Evolutionary conservation across 2,888 invertebrate genomes (phyloP), one percentile per base, ranked within the genome.

Genomic region (Cephus pygmeus): DNA sequence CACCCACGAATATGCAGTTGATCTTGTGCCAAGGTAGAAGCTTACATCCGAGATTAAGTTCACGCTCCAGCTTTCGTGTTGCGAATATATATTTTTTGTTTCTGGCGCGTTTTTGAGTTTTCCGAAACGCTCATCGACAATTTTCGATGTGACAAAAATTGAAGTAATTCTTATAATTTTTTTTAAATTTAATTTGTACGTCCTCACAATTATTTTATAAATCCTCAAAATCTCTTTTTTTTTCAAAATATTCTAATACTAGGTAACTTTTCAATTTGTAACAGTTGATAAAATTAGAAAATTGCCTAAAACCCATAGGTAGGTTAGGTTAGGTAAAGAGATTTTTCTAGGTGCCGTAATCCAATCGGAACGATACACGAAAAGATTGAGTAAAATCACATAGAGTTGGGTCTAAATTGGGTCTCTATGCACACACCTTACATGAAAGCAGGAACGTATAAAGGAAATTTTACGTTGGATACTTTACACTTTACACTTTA

Each of bases 51-150:
- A 78, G 81, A 82, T 83, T 83, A 85, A 85, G 80, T 85, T 84
- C 83, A 79, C 83, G 81, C 80, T 83, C 83, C 83, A 84, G 84
- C 83, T 85, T 86, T 83, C 83, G 80, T 81, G 80, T 82, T 81
- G 81, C 80, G 81, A 83, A 86, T 87, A 86, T 85, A 85, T 86
- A 83, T 86, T 82, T 82, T 81, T 84, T 83, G 84, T 82, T 83
- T 82, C 83, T 79, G 23, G 2, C 23, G 2, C 56, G 23, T 23
- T 56, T 9, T 56, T 23, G 23, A 9, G 9, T 6, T 56, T 23
- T 56, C 1, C 23, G 4, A 56, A 56, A 56, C 23, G 56, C 9
- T 56, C 9, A 9, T 56, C 2, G 23, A 56, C 0, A 23, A 9
- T 56, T 56, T 23, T 15, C 4, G 0, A 4, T 6, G 6, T 2